These are phyloP conservation scores for Apodemus agrarius DNA, from an alignment of 2,797 vertebrate genomes.

Conservation along the genomic window DNA sequence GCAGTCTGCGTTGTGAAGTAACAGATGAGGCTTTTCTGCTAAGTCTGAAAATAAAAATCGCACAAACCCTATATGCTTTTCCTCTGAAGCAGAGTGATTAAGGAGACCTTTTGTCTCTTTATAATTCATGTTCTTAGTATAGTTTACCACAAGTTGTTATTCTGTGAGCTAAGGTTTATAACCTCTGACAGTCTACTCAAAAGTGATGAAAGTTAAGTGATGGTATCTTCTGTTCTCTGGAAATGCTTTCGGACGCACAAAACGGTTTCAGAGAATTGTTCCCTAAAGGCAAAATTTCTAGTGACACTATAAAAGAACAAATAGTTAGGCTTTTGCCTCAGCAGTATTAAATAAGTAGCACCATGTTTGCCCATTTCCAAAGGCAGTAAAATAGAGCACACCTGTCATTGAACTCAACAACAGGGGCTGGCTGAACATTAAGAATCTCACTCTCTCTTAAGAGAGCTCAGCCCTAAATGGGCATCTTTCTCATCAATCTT, in stretches of 20 bases:
- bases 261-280: conserved; percentile 32
- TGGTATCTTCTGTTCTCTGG: neutral
- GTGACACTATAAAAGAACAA: neutral
- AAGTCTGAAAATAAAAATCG: neutral
- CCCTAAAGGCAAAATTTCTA: conserved; percentile 19
- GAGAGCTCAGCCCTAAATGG: neutral
- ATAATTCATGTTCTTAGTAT: neutral
- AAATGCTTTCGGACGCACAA: conserved; percentile 20
- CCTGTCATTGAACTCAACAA: neutral
- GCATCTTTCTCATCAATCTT: neutral
- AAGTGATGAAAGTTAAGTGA: conserved; percentile 41
- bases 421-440: no score
- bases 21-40: neutral
- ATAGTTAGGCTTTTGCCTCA: neutral
- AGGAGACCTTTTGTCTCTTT: neutral
- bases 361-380: neutral
- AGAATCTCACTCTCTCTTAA: neutral
- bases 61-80: neutral
- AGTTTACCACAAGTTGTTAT: neutral
- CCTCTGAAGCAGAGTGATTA: conserved; percentile 11
- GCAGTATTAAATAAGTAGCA: neutral
- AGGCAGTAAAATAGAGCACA: neutral
- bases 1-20: conserved; percentile 11
- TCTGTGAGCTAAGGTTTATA: neutral
- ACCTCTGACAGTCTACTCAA: neutral